Evolutionary conservation across 2,888 invertebrate species (phyloP), one percentile per base, ranked within the genome.

Genomic region (Plusia festucae): DNA sequence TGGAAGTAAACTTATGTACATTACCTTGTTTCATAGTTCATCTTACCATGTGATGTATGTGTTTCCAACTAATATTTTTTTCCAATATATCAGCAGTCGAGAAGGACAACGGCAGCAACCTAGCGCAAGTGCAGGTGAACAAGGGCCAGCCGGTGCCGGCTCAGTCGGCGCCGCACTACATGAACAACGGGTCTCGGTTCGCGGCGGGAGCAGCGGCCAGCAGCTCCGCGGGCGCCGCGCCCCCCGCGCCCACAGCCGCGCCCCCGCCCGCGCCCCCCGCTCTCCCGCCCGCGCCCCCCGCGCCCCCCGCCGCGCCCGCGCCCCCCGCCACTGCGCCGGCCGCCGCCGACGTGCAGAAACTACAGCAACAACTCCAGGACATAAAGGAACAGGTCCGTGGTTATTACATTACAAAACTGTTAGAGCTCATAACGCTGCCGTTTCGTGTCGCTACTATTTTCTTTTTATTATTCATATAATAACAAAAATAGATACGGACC

Each of bases 321-420:
- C 86, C 79, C 24, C 88, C 86, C 53, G 60, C 65, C 0, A 73
- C 79, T 65, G 70, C 78, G 20, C 86, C 79, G 22, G 88, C 86
- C 54, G 87, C 86, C 52, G 87, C 92, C 67, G 99, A 99, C 91
- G 97, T 99, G 64, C 99, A 99, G 89, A 94, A 94, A 55, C 85
- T 94, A 34, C 94, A 94, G 76, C 94, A 94, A 64, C 99, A 99
- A 88, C 93, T 99, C 71, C 99, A 99, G 91, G 99, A 99, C 89
- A 99, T 99, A 85, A 99, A 99, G 89, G 99, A 99, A 92, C 99
- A 99, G 97, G 99, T 98, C 87, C 44, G 22, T 13, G n/a, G n/a
- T n/a, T n/a, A n/a, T n/a, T n/a, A n/a, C n/a, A n/a, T n/a, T n/a
- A n/a, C n/a, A n/a, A n/a, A n/a, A n/a, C n/a, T n/a, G n/a, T n/a